Evolutionary conservation across 2,797 vertebrate species (phyloP), one percentile per base, ranked within the genome.

Genomic region (Hybognathus amarus): DNA sequence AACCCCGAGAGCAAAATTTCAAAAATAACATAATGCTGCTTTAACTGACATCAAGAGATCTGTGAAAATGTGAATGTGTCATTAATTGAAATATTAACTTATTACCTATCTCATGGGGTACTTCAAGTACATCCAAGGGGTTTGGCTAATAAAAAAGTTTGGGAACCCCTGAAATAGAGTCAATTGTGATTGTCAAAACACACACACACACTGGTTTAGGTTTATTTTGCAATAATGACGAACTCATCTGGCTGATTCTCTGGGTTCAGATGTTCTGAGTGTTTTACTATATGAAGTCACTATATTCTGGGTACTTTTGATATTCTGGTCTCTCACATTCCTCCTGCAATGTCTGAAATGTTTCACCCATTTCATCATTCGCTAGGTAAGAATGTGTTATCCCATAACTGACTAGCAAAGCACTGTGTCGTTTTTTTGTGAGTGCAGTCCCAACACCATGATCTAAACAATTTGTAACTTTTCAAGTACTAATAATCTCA

Each of bases 311-410:
- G 24, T 52, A 50, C 47, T 22, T 76, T 40, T 75, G 52, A 59
- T 59, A 59, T 76, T 76, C 54, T 59, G n/a, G 36, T 76, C 73
- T 76, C 36, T 76, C 22, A 22, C 54, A 1, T 27, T 59, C 22
- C 36, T 76, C 36, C 73, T 76, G 52, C 73, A 18, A 4, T 59
- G 54, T 59, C 73, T 40, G 33, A 59, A 40, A 27, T 11, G 1
- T 6, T 24, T 59, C 54, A 59, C 36, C 73, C 13, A 40, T 76
- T 76, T 40, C 36, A 59, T 76, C 36, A 59, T 40, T 59, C 22
- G 1, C 36, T 36, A 11, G 22, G 54, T 59, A 8, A 59, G 40
- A 36, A 74, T 15, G 54, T 24, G 22, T 59, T 50, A 75, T 75
- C 12, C 33, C 13, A 38, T 56, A 24, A 75, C 33, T 17, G 22